Evolutionary conservation across 2,113 vertebrate species (phyloP).

Genomic region (Bettongia penicillata): DNA sequence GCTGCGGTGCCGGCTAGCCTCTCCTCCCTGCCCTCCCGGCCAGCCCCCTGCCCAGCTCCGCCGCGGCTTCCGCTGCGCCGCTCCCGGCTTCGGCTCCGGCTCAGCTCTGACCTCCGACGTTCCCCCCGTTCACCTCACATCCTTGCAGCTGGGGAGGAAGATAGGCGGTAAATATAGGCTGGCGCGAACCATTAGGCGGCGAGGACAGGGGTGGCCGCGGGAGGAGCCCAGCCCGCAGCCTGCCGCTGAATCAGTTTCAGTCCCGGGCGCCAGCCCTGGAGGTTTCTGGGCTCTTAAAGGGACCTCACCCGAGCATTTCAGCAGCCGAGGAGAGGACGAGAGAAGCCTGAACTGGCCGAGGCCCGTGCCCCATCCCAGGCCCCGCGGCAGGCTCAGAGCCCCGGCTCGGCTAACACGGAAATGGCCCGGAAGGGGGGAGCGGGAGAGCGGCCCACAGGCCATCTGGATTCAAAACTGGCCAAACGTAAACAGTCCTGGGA

Average conservation of each 20-base stretch:
- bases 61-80: background rate
- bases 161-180: slow-evolving; percentile 81
- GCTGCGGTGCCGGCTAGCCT: slow-evolving; percentile 44
- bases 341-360: background rate
- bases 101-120: background rate
- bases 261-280: slow-evolving; percentile 17
- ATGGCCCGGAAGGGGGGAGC: background rate
- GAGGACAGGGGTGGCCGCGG: slow-evolving; percentile 74
- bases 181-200: slow-evolving; percentile 86
- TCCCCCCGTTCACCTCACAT: slow-evolving; percentile 63
- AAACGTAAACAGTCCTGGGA: background rate
- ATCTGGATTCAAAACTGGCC: background rate
- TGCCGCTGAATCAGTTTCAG: background rate
- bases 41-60: slow-evolving; percentile 54
- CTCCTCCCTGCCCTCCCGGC: slow-evolving; percentile 63
- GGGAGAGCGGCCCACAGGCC: background rate
- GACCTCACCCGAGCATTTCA: slow-evolving; percentile 18
- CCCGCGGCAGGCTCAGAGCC: background rate
- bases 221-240: background rate
- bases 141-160: slow-evolving; percentile 53
- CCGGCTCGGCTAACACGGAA: background rate
- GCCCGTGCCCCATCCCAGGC: background rate
- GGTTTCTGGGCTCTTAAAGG: slow-evolving; percentile 71
- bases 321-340: background rate
- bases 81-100: background rate